phyloP scores from a whole-genome alignment of 2,797 vertebrate species.

The Sebastes diploproa region DNA sequence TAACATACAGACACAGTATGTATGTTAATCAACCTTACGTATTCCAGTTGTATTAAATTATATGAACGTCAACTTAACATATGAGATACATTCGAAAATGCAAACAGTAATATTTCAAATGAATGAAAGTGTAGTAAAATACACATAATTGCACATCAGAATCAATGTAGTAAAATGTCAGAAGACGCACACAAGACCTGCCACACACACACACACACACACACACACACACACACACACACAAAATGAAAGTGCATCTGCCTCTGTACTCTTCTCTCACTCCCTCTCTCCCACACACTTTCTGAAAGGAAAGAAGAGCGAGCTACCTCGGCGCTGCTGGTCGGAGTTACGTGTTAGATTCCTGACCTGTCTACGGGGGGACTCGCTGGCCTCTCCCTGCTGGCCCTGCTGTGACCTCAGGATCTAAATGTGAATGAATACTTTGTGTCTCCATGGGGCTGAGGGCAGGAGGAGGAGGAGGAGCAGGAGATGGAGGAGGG shows the following conservation, averaged over 20 bases:
- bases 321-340: conserved; percentile 72
- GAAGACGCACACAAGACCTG: conserved; percentile 13
- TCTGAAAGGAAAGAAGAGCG: conserved; percentile 61
- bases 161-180: conserved; percentile 18
- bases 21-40: not conserved
- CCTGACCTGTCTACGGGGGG: conserved; percentile 81
- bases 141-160: not conserved
- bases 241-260: conserved; percentile 36
- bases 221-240: not conserved
- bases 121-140: conserved; percentile 13
- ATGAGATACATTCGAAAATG: not conserved
- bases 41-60: not conserved
- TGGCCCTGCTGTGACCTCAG: conserved; percentile 86
- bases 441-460: conserved; percentile 85
- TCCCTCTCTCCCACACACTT: conserved; percentile 56
- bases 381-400: conserved; percentile 75
- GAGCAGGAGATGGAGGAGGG: conserved; percentile 62
- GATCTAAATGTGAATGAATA: conserved; percentile 89
- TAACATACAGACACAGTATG: not conserved
- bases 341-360: conserved; percentile 82
- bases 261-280: conserved; percentile 33
- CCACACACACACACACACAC: not conserved
- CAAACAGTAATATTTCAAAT: conserved; percentile 5
- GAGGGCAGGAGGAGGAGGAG: conserved; percentile 55
- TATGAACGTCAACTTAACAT: not conserved